Base-by-base conservation (phyloP, 2,113 vertebrate species). In the Mesitornis unicolor region DNA sequence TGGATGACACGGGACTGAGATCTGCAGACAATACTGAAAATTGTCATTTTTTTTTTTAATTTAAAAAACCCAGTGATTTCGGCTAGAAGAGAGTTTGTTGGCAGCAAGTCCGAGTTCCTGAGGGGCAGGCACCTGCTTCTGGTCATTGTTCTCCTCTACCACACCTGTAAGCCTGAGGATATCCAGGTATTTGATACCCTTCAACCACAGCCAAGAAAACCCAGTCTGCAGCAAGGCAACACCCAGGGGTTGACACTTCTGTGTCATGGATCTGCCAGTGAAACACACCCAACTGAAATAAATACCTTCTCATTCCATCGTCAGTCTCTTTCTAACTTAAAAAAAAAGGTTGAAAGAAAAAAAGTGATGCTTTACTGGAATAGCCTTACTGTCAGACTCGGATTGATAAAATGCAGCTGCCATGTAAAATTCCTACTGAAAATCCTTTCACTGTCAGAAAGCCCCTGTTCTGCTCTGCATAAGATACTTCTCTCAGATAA, bases 71-170 rank as follows among this genome's bases (percentile, higher is more conserved):
- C n/a, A 67, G 57, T 29, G n/a, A 60, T 56, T 79, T 91, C 45
- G 18, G 74, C 60, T 86, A 87, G 90, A 35, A 86, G 28, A 2
- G 19, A 92, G 65, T 33, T 59, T 20, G 38, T 54, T 97, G 96
- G 97, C 93, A 96, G 73, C 1, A 4, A 89, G 67, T 10, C 16
- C 7, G 33, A 92, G 94, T 95, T 97, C 96, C 98, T 97, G 97
- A 95, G 75, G 84, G 74, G 80, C 84, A 36, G 78, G 96, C 98
- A 98, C 97, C 98, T 98, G 98, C 97, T 98, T 98, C 98, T 98
- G 97, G 98, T 96, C 93, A 98, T 98, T 98, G 98, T 98, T 98
- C 95, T 98, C 94, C 74, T 78, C 42, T 40, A 95, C 96, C 90
- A 92, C 93, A 96, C 97, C 97, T 98, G 97, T 97, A 98, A 95